Conservation (phyloP, 2,888 invertebrate species). For the Drosophila vallismaia region DNA sequence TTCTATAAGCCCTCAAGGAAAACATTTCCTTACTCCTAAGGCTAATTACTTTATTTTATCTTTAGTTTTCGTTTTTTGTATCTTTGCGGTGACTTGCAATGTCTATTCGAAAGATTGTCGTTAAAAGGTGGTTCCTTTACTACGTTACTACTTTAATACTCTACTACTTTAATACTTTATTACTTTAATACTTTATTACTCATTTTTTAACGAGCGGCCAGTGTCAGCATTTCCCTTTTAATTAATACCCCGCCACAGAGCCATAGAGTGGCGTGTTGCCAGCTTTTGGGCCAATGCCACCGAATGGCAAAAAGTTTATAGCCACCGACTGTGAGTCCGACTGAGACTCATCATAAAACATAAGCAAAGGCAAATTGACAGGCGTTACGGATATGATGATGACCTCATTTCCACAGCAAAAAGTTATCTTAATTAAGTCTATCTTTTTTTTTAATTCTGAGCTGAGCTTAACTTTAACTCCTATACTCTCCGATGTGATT, state of each 20-base stretch:
- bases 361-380: constrained; percentile 48
- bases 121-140: constrained; percentile 37
- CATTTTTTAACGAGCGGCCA: constrained; percentile 36
- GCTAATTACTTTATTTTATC: constrained; percentile 23
- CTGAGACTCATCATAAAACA: constrained; percentile 27
- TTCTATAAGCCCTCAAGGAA: background rate
- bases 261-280: constrained; percentile 34
- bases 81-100: constrained; percentile 28
- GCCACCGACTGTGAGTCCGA: constrained; percentile 27
- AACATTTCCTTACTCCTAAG: background rate
- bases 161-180: constrained; percentile 35
- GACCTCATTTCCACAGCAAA: constrained; percentile 59
- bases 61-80: too few species aligned
- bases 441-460: constrained; percentile 6
- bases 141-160: constrained; percentile 40
- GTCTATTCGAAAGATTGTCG: constrained; percentile 26
- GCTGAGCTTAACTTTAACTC: constrained; percentile 17
- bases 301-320: constrained; percentile 51
- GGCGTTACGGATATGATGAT: constrained; percentile 66
- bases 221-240: constrained; percentile 60
- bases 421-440: constrained; percentile 36
- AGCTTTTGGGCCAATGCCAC: constrained; percentile 42
- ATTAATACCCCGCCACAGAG: constrained; percentile 44
- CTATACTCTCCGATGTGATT: constrained; percentile 1
- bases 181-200: constrained; percentile 37